These are phyloP conservation scores for Leuciscus waleckii DNA, from an alignment of 2,797 vertebrate genomes.

Conservation along the genomic window DNA sequence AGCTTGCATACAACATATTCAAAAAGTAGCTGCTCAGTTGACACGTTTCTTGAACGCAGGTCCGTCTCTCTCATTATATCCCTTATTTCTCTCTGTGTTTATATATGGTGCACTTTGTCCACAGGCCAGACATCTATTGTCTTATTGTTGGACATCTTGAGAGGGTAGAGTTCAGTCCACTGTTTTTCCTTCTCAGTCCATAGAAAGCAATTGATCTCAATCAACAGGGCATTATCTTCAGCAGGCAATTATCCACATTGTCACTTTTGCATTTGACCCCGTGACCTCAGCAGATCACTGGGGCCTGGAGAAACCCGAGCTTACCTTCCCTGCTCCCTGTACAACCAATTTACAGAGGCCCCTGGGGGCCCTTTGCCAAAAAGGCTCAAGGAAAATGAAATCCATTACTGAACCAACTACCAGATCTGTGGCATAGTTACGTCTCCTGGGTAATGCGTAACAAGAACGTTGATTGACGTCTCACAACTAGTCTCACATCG, in stretches of 20 bases:
- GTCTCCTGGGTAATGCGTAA: slow-evolving; percentile 83
- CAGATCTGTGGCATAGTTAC: slow-evolving; percentile 81
- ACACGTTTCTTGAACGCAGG: not conserved
- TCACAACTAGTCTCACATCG: not conserved
- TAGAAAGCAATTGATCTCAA: slow-evolving; percentile 89
- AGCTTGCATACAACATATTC: not conserved
- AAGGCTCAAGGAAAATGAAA: slow-evolving; percentile 78
- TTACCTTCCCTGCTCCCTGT: slow-evolving; percentile 84
- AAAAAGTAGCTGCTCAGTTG: not conserved
- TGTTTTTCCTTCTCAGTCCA: slow-evolving; percentile 71
- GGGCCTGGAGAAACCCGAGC: slow-evolving; percentile 89
- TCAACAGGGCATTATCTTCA: slow-evolving; percentile 94
- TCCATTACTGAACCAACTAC: slow-evolving; percentile 80
- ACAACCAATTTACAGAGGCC: slow-evolving; percentile 76
- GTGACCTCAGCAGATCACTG: slow-evolving; percentile 85
- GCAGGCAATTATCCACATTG: slow-evolving; percentile 94
- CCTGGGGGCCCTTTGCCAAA: slow-evolving; percentile 83
- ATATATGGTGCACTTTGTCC: slow-evolving; percentile 44
- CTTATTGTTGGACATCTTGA: slow-evolving; percentile 59
- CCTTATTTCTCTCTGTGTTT: slow-evolving; percentile 28
- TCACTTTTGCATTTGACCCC: slow-evolving; percentile 94
- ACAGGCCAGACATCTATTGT: slow-evolving; percentile 55
- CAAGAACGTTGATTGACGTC: slow-evolving; percentile 56
- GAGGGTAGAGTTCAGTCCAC: slow-evolving; percentile 61
- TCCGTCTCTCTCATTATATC: not conserved